Percentiles rank a stretch among this genome's conserved stretches.
Conservation (phyloP, 2,888 invertebrate genomes). For the Monoplex corrugatus region DNA sequence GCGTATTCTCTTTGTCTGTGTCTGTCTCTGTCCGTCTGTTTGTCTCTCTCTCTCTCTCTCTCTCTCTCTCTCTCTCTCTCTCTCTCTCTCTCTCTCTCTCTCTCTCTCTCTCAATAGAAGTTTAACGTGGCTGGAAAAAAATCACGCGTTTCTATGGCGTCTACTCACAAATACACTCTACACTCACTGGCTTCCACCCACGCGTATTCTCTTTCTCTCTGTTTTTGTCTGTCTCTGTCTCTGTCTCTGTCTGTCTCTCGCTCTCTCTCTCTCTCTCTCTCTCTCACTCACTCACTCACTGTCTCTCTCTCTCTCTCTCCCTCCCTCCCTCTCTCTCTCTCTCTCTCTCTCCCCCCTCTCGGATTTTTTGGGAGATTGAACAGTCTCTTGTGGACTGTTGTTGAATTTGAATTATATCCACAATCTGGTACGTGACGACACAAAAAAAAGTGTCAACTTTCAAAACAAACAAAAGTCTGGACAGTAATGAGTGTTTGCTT, state of each 20-base stretch:
- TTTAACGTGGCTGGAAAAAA: no score
- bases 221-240: neutral
- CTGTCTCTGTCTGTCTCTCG: neutral
- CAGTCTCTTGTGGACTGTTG: neutral
- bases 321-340: neutral
- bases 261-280: slow-evolving; percentile 17
- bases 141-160: neutral
- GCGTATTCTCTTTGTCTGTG: no score
- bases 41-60: no score
- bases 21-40: no score
- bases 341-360: no score
- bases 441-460: neutral
- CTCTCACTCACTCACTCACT: neutral
- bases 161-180: neutral
- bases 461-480: no score
- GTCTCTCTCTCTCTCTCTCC: neutral
- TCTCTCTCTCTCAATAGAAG: no score
- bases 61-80: no score
- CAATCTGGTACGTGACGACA: neutral
- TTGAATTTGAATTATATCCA: neutral
- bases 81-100: no score
- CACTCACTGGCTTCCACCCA: no score
- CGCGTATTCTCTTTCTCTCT: neutral
- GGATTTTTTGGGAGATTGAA: neutral
- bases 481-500: no score